phyloP scores from a whole-genome alignment of 2,888 invertebrate species.

The Thymelicus sylvestris region DNA sequence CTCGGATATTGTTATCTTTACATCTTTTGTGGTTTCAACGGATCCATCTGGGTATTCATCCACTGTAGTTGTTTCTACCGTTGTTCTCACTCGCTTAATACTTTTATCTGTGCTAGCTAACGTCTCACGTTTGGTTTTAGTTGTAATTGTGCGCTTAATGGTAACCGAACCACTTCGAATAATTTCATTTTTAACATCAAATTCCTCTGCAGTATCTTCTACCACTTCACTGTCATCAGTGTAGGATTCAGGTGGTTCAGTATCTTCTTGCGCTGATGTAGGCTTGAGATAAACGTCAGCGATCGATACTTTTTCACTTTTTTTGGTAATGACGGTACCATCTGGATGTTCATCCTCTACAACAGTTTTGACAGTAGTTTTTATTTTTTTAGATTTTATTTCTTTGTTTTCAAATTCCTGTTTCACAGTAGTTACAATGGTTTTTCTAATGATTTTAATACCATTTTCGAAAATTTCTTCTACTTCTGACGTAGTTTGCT shows the following conservation, averaged over 20 bases:
- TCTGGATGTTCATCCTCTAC: slow-evolving; percentile 74
- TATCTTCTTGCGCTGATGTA: slow-evolving; percentile 48
- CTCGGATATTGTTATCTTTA: slow-evolving; percentile 81
- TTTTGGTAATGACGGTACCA: slow-evolving; percentile 71
- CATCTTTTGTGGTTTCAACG: slow-evolving; percentile 82
- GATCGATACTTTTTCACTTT: slow-evolving; percentile 73
- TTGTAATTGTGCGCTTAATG: slow-evolving; percentile 74
- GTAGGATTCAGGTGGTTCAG: slow-evolving; percentile 55
- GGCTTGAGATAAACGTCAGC: slow-evolving; percentile 63
- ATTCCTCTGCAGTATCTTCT: slow-evolving; percentile 71
- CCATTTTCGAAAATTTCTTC: slow-evolving; percentile 63
- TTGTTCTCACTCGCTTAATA: slow-evolving; percentile 85
- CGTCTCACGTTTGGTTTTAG: slow-evolving; percentile 77
- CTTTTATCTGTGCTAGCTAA: slow-evolving; percentile 77
- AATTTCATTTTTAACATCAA: slow-evolving; percentile 70
- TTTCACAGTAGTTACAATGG: slow-evolving; percentile 62
- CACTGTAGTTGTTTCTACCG: slow-evolving; percentile 79
- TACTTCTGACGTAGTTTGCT: slow-evolving; percentile 55
- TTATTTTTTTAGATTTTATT: slow-evolving; percentile 63
- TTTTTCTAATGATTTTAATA: slow-evolving; percentile 63
- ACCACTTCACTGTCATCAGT: slow-evolving; percentile 67
- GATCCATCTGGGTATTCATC: slow-evolving; percentile 83
- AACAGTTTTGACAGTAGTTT: slow-evolving; percentile 58
- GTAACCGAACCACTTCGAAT: slow-evolving; percentile 62
- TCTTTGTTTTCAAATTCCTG: slow-evolving; percentile 66